A percentile compares a stretch with the other conserved stretches of the same genome.
Conservation (phyloP, 2,113 vertebrate genomes). For the Tragelaphus buxtoni region DNA sequence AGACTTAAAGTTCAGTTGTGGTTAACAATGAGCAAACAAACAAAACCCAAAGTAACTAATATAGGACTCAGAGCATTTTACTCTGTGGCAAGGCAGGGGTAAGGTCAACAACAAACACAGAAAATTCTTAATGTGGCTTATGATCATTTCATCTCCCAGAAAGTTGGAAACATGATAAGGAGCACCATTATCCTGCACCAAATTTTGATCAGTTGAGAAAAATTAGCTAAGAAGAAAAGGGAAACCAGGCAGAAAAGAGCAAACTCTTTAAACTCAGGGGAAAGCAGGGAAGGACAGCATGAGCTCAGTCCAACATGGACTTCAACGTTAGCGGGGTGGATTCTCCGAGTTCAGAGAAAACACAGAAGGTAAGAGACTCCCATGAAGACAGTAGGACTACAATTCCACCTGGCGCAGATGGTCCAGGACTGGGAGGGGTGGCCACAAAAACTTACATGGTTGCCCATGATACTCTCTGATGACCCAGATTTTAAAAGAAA, state of each 20-base stretch:
- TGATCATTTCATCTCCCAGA: neutral
- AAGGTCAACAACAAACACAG: neutral
- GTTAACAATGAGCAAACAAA: slow-evolving; percentile 58
- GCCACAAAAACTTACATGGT: neutral
- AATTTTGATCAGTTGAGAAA: neutral
- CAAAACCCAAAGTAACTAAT: slow-evolving; percentile 32
- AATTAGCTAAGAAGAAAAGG: neutral
- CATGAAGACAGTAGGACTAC: neutral
- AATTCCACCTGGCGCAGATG: neutral
- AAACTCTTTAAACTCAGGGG: neutral
- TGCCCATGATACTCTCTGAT: neutral
- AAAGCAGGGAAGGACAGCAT: neutral
- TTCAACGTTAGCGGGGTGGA: neutral
- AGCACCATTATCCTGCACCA: neutral
- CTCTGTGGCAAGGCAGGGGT: slow-evolving; percentile 4
- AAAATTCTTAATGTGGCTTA: neutral
- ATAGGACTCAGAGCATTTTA: neutral
- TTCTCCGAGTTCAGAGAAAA: neutral
- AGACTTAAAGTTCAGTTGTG: slow-evolving; percentile 49
- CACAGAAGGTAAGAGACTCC: neutral
- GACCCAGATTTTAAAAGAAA: neutral
- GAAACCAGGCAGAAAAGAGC: neutral
- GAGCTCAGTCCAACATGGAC: neutral
- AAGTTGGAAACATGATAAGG: neutral
- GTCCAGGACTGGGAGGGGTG: neutral